Percentiles rank a stretch among this genome's conserved stretches.
phyloP scores from a whole-genome alignment of 2,797 vertebrate species.

The Chromobotia macracanthus region DNA sequence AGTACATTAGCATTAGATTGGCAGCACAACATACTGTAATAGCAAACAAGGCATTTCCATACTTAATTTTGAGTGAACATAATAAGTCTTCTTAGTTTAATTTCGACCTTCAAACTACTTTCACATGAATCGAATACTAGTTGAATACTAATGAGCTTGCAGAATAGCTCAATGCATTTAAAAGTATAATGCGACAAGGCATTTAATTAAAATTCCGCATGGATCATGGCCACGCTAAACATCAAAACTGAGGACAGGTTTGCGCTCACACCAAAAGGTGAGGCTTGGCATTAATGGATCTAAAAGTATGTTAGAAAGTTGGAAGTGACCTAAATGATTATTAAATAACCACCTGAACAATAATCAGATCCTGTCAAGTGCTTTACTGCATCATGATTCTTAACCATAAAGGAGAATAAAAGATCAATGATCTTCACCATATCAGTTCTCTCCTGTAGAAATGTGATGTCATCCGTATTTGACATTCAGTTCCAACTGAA shows the following conservation, averaged over 20 bases:
- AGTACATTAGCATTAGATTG: conserved; percentile 34
- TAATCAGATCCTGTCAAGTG: neutral
- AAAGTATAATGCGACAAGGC: conserved; percentile 34
- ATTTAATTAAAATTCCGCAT: conserved; percentile 36
- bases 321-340: neutral
- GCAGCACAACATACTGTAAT: neutral
- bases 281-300: neutral
- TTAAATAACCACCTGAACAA: neutral
- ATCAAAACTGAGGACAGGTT: neutral
- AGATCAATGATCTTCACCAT: neutral
- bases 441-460: neutral
- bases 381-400: neutral
- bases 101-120: conserved; percentile 22
- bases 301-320: neutral
- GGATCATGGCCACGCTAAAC: conserved; percentile 2
- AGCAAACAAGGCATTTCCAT: conserved; percentile 22
- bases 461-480: neutral
- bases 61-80: conserved; percentile 33
- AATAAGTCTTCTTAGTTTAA: conserved; percentile 6
- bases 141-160: conserved; percentile 41
- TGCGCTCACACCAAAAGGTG: neutral
- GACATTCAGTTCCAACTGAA: conserved; percentile 36
- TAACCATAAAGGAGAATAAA: neutral
- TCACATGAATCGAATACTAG: conserved; percentile 26
- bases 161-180: conserved; percentile 22